phyloP scores from a whole-genome alignment of 1,140 invertebrate species.

The Arctopsyche grandis region DNA sequence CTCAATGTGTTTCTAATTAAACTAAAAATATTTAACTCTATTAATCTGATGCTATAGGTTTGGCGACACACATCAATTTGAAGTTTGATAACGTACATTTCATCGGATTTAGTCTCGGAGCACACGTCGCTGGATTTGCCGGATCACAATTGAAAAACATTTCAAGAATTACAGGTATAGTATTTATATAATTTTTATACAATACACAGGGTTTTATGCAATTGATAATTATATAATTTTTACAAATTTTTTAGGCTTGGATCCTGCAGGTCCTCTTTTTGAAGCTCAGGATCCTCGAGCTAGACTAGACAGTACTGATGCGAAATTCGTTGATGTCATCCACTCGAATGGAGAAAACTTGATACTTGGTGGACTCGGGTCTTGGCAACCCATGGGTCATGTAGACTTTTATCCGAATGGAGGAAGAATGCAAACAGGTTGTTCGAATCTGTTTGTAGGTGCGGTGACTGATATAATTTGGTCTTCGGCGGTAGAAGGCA shows the following conservation, averaged over 20 bases:
- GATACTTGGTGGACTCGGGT: conserved; percentile 84
- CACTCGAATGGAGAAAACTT: conserved; percentile 93
- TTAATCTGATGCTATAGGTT: conserved; percentile 58
- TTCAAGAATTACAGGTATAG: conserved; percentile 83
- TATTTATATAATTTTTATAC: background rate
- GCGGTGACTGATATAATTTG: conserved; percentile 91
- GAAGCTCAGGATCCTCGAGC: conserved; percentile 85
- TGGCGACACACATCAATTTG: conserved; percentile 69
- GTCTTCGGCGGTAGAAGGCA: conserved; percentile 83
- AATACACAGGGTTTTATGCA: background rate
- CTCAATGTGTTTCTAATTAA: background rate
- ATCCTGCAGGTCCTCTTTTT: conserved; percentile 91
- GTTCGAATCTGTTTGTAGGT: conserved; percentile 85
- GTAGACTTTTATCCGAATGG: conserved; percentile 95
- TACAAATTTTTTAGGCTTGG: conserved; percentile 74
- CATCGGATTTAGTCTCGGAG: conserved; percentile 91
- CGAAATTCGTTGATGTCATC: conserved; percentile 93
- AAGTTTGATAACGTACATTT: conserved; percentile 81
- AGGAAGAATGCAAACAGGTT: conserved; percentile 89
- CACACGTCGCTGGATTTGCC: conserved; percentile 93
- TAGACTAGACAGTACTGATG: conserved; percentile 84
- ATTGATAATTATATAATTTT: no score
- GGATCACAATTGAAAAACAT: conserved; percentile 86
- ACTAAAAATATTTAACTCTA: background rate
- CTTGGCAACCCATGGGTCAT: conserved; percentile 88